Percentiles rank a stretch among this genome's conserved stretches.
These are phyloP conservation scores for Sebastes kiyomatsui DNA, from an alignment of 2,797 vertebrate genomes.

Conservation along the genomic window DNA sequence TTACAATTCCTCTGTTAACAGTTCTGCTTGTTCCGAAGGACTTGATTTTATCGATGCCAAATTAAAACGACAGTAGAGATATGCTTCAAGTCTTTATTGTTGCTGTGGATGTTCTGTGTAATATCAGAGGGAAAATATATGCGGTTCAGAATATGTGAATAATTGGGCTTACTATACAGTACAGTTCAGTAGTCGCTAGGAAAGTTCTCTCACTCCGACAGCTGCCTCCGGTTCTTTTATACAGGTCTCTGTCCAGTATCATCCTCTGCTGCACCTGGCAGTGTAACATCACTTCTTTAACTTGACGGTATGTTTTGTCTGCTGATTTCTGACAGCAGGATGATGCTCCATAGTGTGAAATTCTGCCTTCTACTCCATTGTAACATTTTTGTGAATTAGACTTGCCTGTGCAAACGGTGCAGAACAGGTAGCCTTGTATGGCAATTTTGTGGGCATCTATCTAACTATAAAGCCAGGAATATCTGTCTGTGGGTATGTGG, in stretches of 20 bases:
- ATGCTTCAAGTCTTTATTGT: background rate
- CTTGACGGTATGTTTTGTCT: background rate
- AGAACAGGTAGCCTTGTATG: background rate
- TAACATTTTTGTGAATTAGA: background rate
- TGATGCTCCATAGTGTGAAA: background rate
- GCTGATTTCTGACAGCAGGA: background rate
- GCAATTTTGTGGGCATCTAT: background rate
- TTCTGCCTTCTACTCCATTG: background rate
- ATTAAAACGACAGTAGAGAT: background rate
- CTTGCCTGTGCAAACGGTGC: background rate
- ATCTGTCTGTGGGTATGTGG: no score
- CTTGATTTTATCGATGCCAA: background rate
- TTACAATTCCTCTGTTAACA: slow-evolving; percentile 2
- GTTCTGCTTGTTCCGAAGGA: background rate
- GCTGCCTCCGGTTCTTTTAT: background rate
- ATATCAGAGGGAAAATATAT: background rate
- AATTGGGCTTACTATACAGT: background rate
- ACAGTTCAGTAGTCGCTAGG: background rate
- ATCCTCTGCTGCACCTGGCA: background rate
- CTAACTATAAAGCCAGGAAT: no score
- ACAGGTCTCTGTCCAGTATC: background rate
- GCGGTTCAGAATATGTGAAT: background rate
- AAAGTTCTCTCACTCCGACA: background rate
- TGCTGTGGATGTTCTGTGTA: background rate
- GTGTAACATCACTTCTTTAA: background rate